A percentile compares a stretch with the other conserved stretches of the same genome.
Evolutionary conservation across 2,113 vertebrate species (phyloP).

Genomic region (Anser cygnoides): DNA sequence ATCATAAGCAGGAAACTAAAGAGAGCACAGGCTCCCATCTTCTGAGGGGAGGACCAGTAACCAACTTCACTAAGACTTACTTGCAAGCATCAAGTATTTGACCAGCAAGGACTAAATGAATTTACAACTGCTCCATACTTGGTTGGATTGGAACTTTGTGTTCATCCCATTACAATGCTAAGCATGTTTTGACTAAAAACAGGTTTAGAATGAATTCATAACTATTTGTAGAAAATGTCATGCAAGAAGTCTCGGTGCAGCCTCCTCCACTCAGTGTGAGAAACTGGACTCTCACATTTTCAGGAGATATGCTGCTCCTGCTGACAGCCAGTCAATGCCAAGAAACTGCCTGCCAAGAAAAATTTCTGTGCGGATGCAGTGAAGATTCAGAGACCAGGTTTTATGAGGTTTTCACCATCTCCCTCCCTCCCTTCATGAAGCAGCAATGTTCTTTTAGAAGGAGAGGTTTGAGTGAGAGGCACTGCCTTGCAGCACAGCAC

Average conservation of each 20-base stretch:
- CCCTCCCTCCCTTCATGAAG: background rate
- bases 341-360: conserved; percentile 18
- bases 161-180: accelerated
- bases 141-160: background rate
- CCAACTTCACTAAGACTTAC: background rate
- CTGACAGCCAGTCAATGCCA: conserved; percentile 15
- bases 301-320: background rate
- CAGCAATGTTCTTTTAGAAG: background rate
- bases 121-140: background rate
- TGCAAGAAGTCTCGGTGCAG: background rate
- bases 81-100: background rate
- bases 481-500: conserved; percentile 5
- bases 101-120: background rate
- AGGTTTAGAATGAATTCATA: background rate
- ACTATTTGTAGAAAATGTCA: background rate
- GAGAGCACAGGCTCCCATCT: background rate
- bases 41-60: background rate
- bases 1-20: background rate
- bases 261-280: background rate
- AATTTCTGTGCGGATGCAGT: background rate
- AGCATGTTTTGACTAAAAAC: background rate
- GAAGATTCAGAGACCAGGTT: background rate
- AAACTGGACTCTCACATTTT: conserved; percentile 9
- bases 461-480: background rate
- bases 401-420: background rate